Percentiles rank a stretch among this genome's conserved stretches.
Conservation (phyloP, 92 coral and sea anemone species). For the Porites lobata region DNA sequence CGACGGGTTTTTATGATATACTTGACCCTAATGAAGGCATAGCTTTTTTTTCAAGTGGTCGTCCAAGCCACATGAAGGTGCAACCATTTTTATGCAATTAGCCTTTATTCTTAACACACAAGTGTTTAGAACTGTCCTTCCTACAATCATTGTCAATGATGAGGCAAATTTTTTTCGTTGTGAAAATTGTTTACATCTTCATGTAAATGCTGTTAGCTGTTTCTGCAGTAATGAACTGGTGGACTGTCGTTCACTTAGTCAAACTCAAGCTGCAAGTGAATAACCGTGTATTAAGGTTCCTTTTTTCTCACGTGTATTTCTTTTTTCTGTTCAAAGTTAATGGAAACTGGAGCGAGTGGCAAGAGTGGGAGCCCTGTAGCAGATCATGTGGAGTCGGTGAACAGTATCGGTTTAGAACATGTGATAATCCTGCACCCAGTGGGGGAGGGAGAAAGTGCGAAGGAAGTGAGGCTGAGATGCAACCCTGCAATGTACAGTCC, state of each 20-base stretch:
- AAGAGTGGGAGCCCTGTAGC: conserved; percentile 75
- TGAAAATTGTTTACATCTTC: too few species aligned
- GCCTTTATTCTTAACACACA: too few species aligned
- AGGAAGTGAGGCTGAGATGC: conserved; percentile 63
- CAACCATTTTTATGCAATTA: too few species aligned
- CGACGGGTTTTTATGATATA: too few species aligned
- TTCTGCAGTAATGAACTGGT: not conserved
- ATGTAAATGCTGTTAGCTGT: too few species aligned
- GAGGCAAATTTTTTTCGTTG: too few species aligned
- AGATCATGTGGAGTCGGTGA: conserved; percentile 77
- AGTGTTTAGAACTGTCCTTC: too few species aligned
- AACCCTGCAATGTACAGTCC: conserved; percentile 46
- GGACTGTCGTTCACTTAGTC: not conserved
- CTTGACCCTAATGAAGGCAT: too few species aligned
- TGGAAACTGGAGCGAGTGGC: conserved; percentile 84
- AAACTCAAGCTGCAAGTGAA: not conserved
- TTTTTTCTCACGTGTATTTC: not conserved
- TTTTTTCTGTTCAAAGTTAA: conserved; percentile 49
- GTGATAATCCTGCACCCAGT: conserved; percentile 80
- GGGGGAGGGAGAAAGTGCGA: conserved; percentile 75
- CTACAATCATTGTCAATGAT: too few species aligned
- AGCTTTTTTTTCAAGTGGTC: too few species aligned
- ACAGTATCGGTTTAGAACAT: conserved; percentile 75
- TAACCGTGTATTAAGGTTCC: not conserved
- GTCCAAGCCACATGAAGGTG: too few species aligned